Evolutionary conservation across 64 coral and sea anemone species (phyloP), one percentile per base, ranked within the genome.

Genomic region (Hydrozoanthus tunicans): DNA sequence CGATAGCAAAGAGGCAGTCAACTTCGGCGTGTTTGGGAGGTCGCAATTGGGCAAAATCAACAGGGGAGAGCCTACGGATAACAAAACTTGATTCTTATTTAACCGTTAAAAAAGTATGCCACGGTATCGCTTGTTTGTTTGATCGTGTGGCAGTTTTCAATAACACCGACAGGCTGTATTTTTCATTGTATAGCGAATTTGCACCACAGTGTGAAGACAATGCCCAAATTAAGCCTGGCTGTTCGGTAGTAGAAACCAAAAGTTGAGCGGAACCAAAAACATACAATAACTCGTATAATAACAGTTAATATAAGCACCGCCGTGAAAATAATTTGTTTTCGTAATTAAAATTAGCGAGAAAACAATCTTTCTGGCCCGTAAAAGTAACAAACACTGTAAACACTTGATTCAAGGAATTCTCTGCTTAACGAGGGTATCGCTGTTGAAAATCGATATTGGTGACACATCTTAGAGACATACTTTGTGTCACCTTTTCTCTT

Each of bases 161-260:
- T 89, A 95, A 91, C 52, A 60, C 84, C 59, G 80, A 56, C 91
- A 93, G 78, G 90, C 91, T 86, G 65, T 61, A 66, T 88, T 81
- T 91, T 63, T 73, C 64, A 91, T 96, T 96, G 92, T 93, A 24
- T 1, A 51, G 6, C 75, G 78, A 91, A 94, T 96, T 96, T 91
- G 91, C 95, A 96, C 95, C 77, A 79, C 92, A 53, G 91, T 94
- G 95, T 91, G 89, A 94, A 91, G 90, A 91, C 89, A 96, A 96
- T 89, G 70, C 89, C 80, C 82, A 91, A 94, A 96, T 96, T 79
- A 94, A 93, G 91, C 85, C 68, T 81, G 57, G 77, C 90, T 93
- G 54, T 82, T 86, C 89, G 51, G 27, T 77, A 91, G 81, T 81
- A 8, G 55, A 67, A 60, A 65, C 89, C 91, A 80, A 51, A 23